Evolutionary conservation across 2,113 vertebrate genomes (phyloP), one percentile per base, ranked within the genome.

Genomic region (Triplophysa siluroides): DNA sequence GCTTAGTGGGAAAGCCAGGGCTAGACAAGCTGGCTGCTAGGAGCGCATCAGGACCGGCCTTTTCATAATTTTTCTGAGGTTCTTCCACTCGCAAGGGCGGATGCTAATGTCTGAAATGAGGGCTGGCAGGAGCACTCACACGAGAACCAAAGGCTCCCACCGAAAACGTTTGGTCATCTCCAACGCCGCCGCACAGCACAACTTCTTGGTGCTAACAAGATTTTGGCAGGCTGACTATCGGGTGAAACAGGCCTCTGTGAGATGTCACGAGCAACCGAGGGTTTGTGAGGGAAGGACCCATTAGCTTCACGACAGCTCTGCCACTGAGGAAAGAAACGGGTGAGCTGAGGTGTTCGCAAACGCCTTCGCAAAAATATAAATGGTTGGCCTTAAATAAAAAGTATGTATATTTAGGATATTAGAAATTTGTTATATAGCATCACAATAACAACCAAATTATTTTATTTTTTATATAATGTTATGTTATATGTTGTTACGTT

Each of bases 141-240:
- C 33, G 43, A 12, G 33, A 21, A 79, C 38, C 60, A 65, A 50
- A 71, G 33, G 19, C 45, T 19, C 43, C 66, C 24, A 21, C 58
- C 2, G 80, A 43, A 63, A 83, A 54, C 24, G 38, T 76, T 79
- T 79, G 76, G 54, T 50, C 41, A 26, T 60, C 69, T 54, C 66
- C 11, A 29, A 61, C 13, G 60, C 13, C n/a, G 1, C 74, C 56
- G 56, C 50, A 67, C n/a, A 24, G 23, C 52, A 13, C 64, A 18
- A 38, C 65, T 45, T 29, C 23, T 26, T 26, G 47, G 24, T 13
- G 60, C 74, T 71, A 82, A 78, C 58, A 60, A 77, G 66, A 78
- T 78, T 71, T 71, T 78, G 80, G 66, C 80, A 82, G 80, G 29
- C 45, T 63, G 68, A 69, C 66, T 78, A 70, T 78, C 80, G 63